Evolutionary conservation across 2,113 vertebrate species (phyloP), one percentile per base, ranked within the genome.

Genomic region (Rhombomys opimus): DNA sequence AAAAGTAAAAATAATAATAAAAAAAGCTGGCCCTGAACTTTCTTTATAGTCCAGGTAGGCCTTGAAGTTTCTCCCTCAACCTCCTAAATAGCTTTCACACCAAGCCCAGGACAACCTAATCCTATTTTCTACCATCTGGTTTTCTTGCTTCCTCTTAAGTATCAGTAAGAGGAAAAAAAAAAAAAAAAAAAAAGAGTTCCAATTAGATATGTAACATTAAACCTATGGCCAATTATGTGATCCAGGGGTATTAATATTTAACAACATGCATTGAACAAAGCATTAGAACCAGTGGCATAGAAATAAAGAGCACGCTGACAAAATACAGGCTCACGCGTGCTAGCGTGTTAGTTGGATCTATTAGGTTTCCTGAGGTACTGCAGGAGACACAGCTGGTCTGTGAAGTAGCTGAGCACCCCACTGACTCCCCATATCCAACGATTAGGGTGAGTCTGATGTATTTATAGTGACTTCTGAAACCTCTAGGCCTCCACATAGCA

Each of bases 381-480:
- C 81, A 92, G 92, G 96, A 96, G 96, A 96, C 86, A 81, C 80
- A 85, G 95, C 96, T 97, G 93, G 70, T 91, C 89, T 93, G 87
- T 91, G 91, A 97, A 96, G 95, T 89, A 77, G 50, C 86, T 97
- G 90, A 95, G 95, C 91, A 22, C 59, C 82, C 85, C 91, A 93
- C 77, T 84, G 92, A 87, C 95, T 93, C 68, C 57, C 72, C 78
- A 59, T 67, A 94, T 84, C 77, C 88, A 95, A 84, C 92, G 97
- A 96, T 95, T 97, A 96, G 96, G 78, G 93, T 52, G 96, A 81
- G 59, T 93, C 57, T 93, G 92, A 96, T 85, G 87, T n/a, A 95
- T 89, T 97, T 95, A 91, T 91, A 95, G 89, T 72, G 59, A 38
- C 78, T 95, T 95, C 91, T 92, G 84, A 97, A 97, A 92, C 70